Conservation (phyloP, 2,888 invertebrate species). For the Germaria angustata region DNA sequence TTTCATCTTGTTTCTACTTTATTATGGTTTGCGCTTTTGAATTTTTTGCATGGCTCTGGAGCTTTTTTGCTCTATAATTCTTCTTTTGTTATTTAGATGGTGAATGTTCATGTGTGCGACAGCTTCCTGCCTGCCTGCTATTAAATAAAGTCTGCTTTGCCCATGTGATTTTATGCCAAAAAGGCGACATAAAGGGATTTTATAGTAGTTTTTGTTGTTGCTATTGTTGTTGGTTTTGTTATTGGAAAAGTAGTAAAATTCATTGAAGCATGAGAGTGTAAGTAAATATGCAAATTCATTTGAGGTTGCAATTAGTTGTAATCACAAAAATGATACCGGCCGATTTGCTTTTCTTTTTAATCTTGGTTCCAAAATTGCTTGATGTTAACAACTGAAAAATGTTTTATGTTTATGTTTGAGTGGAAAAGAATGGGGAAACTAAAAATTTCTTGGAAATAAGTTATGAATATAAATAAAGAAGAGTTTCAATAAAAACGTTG, state of each 20-base stretch:
- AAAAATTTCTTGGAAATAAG: too few species aligned
- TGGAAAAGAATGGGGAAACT: too few species aligned
- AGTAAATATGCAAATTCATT: constrained; percentile 55
- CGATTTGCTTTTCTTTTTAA: constrained; percentile 2
- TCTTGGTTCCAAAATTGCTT: not conserved
- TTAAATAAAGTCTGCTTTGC: constrained; percentile 26
- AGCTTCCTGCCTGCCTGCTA: not conserved
- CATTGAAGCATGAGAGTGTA: constrained; percentile 37
- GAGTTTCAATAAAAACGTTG: too few species aligned
- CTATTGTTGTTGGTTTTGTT: constrained; percentile 7
- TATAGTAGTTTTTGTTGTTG: not conserved
- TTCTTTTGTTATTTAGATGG: not conserved
- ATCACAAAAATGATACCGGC: constrained; percentile 30
- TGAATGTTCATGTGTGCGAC: not conserved
- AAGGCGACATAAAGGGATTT: constrained; percentile 35
- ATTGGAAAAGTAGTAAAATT: constrained; percentile 32
- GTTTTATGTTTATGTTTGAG: too few species aligned
- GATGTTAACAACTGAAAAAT: too few species aligned
- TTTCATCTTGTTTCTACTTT: constrained; percentile 4
- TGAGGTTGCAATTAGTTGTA: constrained; percentile 43
- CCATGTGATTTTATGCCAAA: constrained; percentile 46
- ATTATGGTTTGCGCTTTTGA: constrained; percentile 15
- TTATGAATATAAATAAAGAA: too few species aligned
- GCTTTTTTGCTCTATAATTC: constrained; percentile 38
- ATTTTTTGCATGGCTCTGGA: constrained; percentile 42